phyloP scores from a whole-genome alignment of 1,140 invertebrate genomes.

The Liolophura sinensis region DNA sequence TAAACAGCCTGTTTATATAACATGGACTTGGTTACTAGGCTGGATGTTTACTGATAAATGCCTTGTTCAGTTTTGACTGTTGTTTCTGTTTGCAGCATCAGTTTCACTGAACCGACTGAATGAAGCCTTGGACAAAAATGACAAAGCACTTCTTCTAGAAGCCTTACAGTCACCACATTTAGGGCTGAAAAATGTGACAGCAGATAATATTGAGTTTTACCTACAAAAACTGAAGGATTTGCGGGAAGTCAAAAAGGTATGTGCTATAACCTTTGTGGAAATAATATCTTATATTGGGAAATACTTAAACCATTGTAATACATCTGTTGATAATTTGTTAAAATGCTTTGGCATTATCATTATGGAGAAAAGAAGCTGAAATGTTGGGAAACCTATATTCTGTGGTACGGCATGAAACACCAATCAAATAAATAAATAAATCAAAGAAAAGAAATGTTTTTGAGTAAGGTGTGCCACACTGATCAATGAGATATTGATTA shows the following conservation, averaged over 20 bases:
- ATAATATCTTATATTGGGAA: not conserved
- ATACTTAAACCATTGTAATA: not conserved
- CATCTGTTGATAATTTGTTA: not conserved
- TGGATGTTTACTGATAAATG: not conserved
- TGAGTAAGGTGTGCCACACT: too few relatives aligned
- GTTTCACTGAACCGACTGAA: constrained; percentile 64
- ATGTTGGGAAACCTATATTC: too few relatives aligned
- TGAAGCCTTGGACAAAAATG: constrained; percentile 62
- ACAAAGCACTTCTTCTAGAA: constrained; percentile 48
- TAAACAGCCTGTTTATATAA: too few relatives aligned
- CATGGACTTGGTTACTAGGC: too few relatives aligned
- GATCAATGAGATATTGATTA: too few relatives aligned
- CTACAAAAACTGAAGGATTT: constrained; percentile 28
- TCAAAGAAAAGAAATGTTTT: too few relatives aligned
- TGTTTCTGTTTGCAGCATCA: constrained; percentile 56
- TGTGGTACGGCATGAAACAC: too few relatives aligned
- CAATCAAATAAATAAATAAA: too few relatives aligned
- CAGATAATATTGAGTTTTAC: constrained; percentile 52
- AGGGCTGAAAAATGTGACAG: constrained; percentile 44
- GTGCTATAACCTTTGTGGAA: not conserved
- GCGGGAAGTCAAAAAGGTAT: constrained; percentile 38
- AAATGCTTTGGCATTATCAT: too few relatives aligned
- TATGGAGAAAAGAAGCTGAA: too few relatives aligned
- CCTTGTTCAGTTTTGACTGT: constrained; percentile 10
- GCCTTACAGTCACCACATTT: constrained; percentile 57